Percentiles rank a stretch among this genome's conserved stretches.
Evolutionary conservation across 1,140 invertebrate species (phyloP).

Genomic region (Marisa cornuarietis): DNA sequence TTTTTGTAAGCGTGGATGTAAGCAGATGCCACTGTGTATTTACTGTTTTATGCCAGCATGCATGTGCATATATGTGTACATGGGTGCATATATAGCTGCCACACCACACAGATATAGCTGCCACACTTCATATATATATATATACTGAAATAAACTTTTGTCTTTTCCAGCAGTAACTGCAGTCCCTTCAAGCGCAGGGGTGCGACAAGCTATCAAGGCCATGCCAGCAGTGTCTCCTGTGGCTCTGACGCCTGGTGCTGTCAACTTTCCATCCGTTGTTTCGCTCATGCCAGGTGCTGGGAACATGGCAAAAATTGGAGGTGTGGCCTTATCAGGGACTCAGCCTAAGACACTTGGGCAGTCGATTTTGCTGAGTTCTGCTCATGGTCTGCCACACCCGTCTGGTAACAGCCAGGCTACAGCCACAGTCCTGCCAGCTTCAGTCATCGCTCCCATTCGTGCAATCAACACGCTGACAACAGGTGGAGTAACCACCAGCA

Average conservation of each 20-base stretch:
- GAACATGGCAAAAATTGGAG: background rate
- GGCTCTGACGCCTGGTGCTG: background rate
- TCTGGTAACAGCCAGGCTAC: background rate
- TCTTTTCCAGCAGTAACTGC: background rate
- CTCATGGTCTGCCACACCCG: background rate
- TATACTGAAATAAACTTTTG: background rate
- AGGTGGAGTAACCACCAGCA: constrained; percentile 18
- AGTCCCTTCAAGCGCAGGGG: background rate
- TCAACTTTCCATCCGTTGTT: constrained; percentile 5
- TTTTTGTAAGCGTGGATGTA: background rate
- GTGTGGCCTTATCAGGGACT: background rate
- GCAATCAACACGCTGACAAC: constrained; percentile 21
- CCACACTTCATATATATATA: background rate
- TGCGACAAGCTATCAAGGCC: background rate
- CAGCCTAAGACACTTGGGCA: constrained; percentile 9
- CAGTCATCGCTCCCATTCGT: constrained; percentile 14
- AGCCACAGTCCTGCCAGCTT: background rate
- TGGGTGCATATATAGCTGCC: background rate
- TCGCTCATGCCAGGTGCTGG: background rate
- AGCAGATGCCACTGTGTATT: background rate
- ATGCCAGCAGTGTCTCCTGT: background rate
- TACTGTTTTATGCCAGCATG: background rate
- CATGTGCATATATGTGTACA: background rate
- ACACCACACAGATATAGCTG: background rate
- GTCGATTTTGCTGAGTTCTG: constrained; percentile 1